Conservation (phyloP, 2,797 vertebrate genomes). For the Dicrostonyx torquatus region DNA sequence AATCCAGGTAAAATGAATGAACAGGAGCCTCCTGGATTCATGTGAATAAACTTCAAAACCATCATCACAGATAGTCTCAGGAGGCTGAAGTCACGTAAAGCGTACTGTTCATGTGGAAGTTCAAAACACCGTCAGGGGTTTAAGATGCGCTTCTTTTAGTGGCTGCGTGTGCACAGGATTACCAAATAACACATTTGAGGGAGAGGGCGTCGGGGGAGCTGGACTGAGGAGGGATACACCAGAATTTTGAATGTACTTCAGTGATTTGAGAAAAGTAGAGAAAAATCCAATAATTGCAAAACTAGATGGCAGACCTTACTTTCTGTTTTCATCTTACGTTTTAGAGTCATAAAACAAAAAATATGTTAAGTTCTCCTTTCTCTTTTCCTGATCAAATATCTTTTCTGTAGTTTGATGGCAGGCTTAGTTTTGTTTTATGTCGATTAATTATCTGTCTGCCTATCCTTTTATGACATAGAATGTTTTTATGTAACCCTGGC, state of each 20-base stretch:
- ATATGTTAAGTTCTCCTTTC: neutral
- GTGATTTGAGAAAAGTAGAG: neutral
- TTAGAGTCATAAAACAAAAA: neutral
- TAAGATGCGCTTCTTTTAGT: neutral
- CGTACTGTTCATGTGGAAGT: neutral
- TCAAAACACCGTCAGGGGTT: neutral
- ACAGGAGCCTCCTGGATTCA: neutral
- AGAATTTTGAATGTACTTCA: neutral
- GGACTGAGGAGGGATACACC: too few relatives aligned
- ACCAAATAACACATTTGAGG: neutral
- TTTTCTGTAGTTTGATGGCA: neutral
- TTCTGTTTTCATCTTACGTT: slow-evolving; percentile 12
- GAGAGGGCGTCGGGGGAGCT: neutral
- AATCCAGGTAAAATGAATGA: neutral
- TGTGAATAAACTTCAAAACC: neutral
- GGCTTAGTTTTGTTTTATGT: neutral
- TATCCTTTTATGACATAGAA: neutral
- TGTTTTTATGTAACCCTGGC: neutral
- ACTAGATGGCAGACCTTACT: neutral
- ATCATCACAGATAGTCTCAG: neutral
- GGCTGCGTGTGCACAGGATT: neutral
- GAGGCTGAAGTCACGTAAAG: neutral
- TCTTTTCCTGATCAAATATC: neutral
- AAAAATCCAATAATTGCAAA: neutral
- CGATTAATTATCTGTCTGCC: neutral